Evolutionary conservation across 2,113 vertebrate genomes (phyloP).

Genomic region (Pedionomus torquatus): DNA sequence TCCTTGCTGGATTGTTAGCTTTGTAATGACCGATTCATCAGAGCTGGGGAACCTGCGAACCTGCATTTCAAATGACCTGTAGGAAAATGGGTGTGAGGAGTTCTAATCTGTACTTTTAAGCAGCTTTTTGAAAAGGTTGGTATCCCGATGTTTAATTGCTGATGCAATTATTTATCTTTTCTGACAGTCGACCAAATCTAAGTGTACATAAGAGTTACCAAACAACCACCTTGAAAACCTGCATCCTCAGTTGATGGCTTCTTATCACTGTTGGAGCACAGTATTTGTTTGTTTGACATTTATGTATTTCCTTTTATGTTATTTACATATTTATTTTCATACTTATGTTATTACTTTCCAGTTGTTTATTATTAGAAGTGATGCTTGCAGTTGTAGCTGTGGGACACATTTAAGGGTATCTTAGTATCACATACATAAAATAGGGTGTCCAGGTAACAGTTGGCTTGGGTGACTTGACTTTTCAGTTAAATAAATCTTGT

Average conservation of each 20-base stretch:
- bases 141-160: not conserved
- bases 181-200: not conserved
- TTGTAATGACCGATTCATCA: not conserved
- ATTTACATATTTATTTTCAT: too few relatives aligned
- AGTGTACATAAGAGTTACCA: not conserved
- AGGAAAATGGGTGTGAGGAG: not conserved
- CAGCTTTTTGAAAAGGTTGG: not conserved
- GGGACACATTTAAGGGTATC: fast-evolving
- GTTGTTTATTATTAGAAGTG: not conserved
- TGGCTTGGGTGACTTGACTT: not conserved
- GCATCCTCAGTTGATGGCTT: not conserved
- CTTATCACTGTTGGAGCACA: not conserved
- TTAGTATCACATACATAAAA: not conserved
- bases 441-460: not conserved
- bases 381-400: not conserved
- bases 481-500: not conserved
- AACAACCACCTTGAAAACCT: not conserved
- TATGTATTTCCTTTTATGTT: not conserved
- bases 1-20: not conserved
- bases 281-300: not conserved
- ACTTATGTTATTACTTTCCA: not conserved
- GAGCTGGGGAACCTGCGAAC: not conserved
- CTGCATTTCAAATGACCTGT: not conserved
- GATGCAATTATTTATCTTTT: not conserved
- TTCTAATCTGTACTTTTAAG: not conserved